Evolutionary conservation across 2,113 vertebrate genomes (phyloP).

Genomic region (Actenoides lindsayi): DNA sequence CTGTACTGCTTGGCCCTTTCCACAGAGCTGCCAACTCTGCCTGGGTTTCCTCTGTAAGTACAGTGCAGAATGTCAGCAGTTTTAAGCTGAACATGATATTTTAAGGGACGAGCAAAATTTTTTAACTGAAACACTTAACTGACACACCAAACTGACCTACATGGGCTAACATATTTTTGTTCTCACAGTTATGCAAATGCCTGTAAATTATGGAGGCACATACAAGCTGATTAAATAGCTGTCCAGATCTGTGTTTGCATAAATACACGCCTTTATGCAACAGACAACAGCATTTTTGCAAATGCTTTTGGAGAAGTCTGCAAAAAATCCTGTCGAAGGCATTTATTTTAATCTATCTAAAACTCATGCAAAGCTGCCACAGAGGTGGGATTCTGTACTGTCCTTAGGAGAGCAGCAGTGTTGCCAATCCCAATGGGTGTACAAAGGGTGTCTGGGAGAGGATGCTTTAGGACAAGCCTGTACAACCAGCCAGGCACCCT

Average conservation of each 20-base stretch:
- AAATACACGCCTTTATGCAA: not conserved
- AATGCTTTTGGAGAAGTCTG: slow-evolving; percentile 10
- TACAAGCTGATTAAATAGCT: not conserved
- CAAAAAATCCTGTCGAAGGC: not conserved
- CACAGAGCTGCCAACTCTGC: not conserved
- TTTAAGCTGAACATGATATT: not conserved
- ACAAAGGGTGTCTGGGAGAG: not conserved
- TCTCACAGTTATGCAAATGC: not conserved
- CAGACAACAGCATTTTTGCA: not conserved
- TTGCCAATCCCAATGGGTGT: not conserved
- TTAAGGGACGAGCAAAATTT: not conserved
- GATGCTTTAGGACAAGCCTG: not conserved
- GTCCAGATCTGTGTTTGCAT: not conserved
- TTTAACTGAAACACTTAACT: not conserved
- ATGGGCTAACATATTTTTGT: not conserved
- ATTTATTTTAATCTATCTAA: slow-evolving; percentile 18
- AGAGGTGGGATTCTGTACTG: not conserved
- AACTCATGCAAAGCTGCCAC: not conserved
- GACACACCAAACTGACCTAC: not conserved
- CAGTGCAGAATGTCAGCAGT: not conserved
- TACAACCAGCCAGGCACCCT: not conserved
- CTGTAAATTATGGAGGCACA: not conserved
- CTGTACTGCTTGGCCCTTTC: not conserved
- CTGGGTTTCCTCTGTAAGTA: not conserved
- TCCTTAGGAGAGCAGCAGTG: not conserved